Evolutionary conservation across 2,888 invertebrate genomes (phyloP), one percentile per base, ranked within the genome.

Genomic region (Branchinecta sandiegonensis): DNA sequence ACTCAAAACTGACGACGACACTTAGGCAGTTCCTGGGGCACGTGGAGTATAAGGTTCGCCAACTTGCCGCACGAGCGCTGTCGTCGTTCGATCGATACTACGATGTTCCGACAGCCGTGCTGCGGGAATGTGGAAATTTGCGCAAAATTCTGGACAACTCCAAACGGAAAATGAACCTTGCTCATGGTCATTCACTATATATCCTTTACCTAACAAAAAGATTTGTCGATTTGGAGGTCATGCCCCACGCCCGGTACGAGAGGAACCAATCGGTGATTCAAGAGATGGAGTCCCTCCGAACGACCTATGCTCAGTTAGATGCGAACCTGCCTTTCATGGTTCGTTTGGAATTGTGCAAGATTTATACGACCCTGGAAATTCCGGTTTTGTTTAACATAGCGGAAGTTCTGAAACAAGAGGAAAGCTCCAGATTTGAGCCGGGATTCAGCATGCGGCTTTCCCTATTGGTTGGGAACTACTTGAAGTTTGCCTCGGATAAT

Each of bases 21-120:
- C 17, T 56, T n/a, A 8, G 56, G 17, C n/a, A 17, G 17, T 17
- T 56, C 17, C 56, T 56, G 8, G 56, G 56, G n/a, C 56, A 56
- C 17, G 56, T 10, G 8, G 56, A 56, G 56, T 56, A 56, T 17
- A 56, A 56, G 9, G 56, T 56, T n/a, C n/a, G 56, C n/a, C 14
- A 56, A 17, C 56, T 56, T 56, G 10, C 56, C 56, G 56, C 56
- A n/a, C 56, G 17, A 17, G 56, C 56, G n/a, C 56, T 56, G n/a
- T n/a, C 56, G 17, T 14, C n/a, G 14, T 56, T 56, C 9, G 56
- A 14, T 56, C n/a, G 17, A 10, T 56, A 56, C 56, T 56, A 56
- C 17, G 56, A 56, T 1, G 56, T 56, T 17, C 56, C 56, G 8
- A 10, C 8, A 8, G 56, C 56, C 10, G 17, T 56, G n/a, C 14